Base-by-base conservation (phyloP, 2,113 vertebrate species). In the Emydura subglobosa region DNA sequence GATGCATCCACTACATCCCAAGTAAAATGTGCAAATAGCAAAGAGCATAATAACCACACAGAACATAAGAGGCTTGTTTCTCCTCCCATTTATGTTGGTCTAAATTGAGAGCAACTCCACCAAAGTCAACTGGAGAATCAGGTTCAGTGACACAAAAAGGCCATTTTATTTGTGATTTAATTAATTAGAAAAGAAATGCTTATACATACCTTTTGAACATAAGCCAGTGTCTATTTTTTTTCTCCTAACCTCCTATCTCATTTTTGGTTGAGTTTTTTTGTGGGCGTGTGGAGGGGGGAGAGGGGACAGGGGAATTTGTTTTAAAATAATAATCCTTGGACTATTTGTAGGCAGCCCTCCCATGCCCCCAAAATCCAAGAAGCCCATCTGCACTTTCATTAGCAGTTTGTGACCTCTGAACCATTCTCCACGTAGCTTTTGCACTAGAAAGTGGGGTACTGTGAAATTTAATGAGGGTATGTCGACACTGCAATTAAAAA, bases 381-480 rank as follows among this genome's bases (percentile, higher is more conserved):
- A 86, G 59, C 78, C 11, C 53, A 91, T 57, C 87, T 86, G 44
- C 85, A 44, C 42, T 25, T 8, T 5, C 16, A 34, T 55, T 49
- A 86, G 34, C 19, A 55, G 82, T 12, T 24, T n/a, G 24, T 86
- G 13, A 22, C 91, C 76, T 83, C 86, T 84, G 68, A 85, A 68
- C 5, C 10, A 42, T 27, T 19, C 3, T 7, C 10, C 0, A 78
- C 2, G 0, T 27, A 24, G 13, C 3, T 2, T 72, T 19, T 47
- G 50, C 16, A 59, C 49, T 50, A 80, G 19, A 22, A 57, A 90
- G 85, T 10, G 49, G 76, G 0, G 78, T 50, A 19, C 7, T 29
- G 16, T 50, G 80, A 89, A 34, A 59, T 24, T 57, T 6, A 51
- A 51, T 51, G 55, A 57, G 55, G 55, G 3, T 57, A 57, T 57